Evolutionary conservation across 2,888 invertebrate species (phyloP).

Genomic region (Andrena minutula): DNA sequence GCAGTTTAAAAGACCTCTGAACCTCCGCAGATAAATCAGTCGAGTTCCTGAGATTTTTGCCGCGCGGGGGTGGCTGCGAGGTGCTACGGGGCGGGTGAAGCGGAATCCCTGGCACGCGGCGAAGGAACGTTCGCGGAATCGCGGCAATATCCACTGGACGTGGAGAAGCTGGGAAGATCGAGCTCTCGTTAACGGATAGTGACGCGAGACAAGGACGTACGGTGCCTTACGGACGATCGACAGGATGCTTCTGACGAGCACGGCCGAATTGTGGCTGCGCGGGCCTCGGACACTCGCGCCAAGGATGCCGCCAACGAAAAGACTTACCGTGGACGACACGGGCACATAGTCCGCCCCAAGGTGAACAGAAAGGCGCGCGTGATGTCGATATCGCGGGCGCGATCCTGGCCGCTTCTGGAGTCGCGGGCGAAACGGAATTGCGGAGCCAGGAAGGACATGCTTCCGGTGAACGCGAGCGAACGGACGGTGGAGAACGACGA

Average conservation of each 20-base stretch:
- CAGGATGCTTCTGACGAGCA: constrained; percentile 59
- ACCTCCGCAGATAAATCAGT: constrained; percentile 20
- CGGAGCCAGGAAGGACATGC: constrained; percentile 9
- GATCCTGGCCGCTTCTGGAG: constrained; percentile 86
- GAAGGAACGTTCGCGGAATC: background rate
- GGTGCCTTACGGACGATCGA: constrained; percentile 45
- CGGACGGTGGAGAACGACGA: constrained; percentile 65
- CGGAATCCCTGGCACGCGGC: background rate
- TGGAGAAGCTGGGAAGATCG: constrained; percentile 2
- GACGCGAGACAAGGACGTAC: constrained; percentile 55
- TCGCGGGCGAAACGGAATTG: constrained; percentile 53
- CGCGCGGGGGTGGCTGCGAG: background rate
- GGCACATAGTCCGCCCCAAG: constrained; percentile 64
- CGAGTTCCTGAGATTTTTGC: background rate
- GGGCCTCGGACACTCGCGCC: constrained; percentile 24
- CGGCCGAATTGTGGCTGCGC: constrained; percentile 1
- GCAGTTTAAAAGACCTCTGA: constrained; percentile 1
- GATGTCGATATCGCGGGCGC: constrained; percentile 85
- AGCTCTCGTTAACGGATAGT: constrained; percentile 41
- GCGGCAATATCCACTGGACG: background rate
- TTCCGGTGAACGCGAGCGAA: constrained; percentile 4
- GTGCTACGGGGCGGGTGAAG: background rate
- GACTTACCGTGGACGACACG: constrained; percentile 52
- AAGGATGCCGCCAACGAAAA: constrained; percentile 28
- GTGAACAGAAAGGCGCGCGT: constrained; percentile 41